phyloP scores from a whole-genome alignment of 2,113 vertebrate genomes.

The Paramormyrops kingsleyae region DNA sequence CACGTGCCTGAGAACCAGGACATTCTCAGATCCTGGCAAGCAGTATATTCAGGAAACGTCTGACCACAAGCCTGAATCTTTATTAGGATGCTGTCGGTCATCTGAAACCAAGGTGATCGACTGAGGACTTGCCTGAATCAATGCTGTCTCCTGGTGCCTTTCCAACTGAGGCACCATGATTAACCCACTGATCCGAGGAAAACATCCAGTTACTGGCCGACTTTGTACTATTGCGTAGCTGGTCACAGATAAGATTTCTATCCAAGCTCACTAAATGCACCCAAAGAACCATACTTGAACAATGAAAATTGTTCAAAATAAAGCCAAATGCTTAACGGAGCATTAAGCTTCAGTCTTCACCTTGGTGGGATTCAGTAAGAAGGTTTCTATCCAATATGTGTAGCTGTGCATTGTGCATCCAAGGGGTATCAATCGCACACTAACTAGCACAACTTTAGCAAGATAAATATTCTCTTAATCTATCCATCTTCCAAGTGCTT shows the following conservation, averaged over 20 bases:
- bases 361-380: background rate
- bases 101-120: background rate
- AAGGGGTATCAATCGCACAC: background rate
- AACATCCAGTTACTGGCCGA: background rate
- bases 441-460: background rate
- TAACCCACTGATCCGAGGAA: background rate
- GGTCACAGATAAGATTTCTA: conserved; percentile 1
- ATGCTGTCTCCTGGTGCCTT: background rate
- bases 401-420: background rate
- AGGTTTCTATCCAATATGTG: background rate
- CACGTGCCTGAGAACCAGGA: background rate
- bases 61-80: background rate
- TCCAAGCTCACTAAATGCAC: background rate
- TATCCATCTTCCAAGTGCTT: background rate
- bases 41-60: background rate
- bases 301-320: background rate
- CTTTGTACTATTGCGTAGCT: background rate
- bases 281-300: background rate
- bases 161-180: background rate
- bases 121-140: background rate
- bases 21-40: background rate
- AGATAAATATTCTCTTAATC: background rate
- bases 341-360: background rate
- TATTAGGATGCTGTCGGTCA: conserved; percentile 12
- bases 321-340: background rate